These are phyloP conservation scores for Hesperophylax magnus DNA, from an alignment of 1,140 invertebrate genomes.

Conservation along the genomic window DNA sequence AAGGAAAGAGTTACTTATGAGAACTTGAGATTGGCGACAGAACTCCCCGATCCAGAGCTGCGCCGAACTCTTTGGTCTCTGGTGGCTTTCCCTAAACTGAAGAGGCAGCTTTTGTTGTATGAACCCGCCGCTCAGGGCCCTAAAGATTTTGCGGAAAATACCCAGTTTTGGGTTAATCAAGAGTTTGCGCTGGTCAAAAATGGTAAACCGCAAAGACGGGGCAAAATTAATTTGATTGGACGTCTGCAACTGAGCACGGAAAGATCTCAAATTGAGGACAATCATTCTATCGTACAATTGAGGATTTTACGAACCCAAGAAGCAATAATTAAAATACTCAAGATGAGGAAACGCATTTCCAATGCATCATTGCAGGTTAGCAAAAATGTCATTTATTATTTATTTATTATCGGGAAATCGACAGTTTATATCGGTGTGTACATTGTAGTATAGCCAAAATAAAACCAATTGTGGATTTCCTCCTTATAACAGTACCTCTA, in stretches of 20 bases:
- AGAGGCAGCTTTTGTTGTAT: slow-evolving; percentile 90
- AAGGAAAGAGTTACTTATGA: slow-evolving; percentile 94
- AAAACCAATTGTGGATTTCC: too few species aligned
- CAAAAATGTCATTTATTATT: neutral
- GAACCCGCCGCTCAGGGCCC: slow-evolving; percentile 84
- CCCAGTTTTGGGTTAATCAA: slow-evolving; percentile 97
- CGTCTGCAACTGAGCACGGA: slow-evolving; percentile 95
- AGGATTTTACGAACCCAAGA: slow-evolving; percentile 93
- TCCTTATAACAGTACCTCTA: too few species aligned
- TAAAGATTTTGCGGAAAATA: slow-evolving; percentile 95
- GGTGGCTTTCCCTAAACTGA: slow-evolving; percentile 97
- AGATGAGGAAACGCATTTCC: slow-evolving; percentile 95
- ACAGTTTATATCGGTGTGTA: too few species aligned
- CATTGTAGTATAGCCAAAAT: too few species aligned
- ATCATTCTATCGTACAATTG: slow-evolving; percentile 97
- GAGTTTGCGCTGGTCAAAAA: slow-evolving; percentile 95
- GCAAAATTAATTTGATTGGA: slow-evolving; percentile 96
- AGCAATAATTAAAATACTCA: slow-evolving; percentile 99
- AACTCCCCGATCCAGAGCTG: slow-evolving; percentile 96
- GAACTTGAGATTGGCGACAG: slow-evolving; percentile 95
- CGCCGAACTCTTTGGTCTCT: slow-evolving; percentile 97
- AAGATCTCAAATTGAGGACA: slow-evolving; percentile 95
- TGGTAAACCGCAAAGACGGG: slow-evolving; percentile 92
- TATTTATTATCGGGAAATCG: too few species aligned
- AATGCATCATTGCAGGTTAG: slow-evolving; percentile 91